Base-by-base conservation (phyloP, 2,888 invertebrate genomes). In the Callosobruchus maculatus region DNA sequence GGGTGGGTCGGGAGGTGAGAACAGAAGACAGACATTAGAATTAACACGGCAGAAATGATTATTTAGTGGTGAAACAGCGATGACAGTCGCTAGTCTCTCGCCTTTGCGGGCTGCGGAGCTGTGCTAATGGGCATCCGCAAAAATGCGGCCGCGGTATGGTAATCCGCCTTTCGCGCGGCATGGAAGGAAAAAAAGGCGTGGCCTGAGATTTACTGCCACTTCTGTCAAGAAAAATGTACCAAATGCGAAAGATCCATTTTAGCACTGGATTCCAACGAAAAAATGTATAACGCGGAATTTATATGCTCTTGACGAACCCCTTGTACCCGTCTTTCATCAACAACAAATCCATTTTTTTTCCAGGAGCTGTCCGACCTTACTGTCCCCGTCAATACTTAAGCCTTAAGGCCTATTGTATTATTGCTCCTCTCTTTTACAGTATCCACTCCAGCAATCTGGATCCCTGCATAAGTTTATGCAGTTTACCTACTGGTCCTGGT, bases 21-120 rank as follows among this genome's bases (percentile, higher is more conserved):
- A 77, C 77, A 74, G 74, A 76, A 75, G 76, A 76, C 76, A 73
- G 72, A 72, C 76, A 78, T 78, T 75, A 78, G 74, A 74, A 78
- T 78, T 76, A 77, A 78, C 77, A 74, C 73, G 70, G 74, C 73
- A 75, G 74, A 76, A 74, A 76, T 77, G 71, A 74, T 74, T 76
- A 76, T 76, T 75, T 71, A 75, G 72, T 71, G 75, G 70, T 71
- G 72, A 75, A 72, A 66, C 72, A 72, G 75, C 68, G 72, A 73
- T 72, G 73, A 72, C 74, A 72, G 67, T 71, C 49, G 49, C 5
- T 49, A 49, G 49, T 49, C 49, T 49, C 49, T 49, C 49, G 49
- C 71, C 30, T 31, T 66, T 67, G 75, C 30, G n/a, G n/a, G n/a
- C 68, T 49, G 49, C 49, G 49, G 49, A 7, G 49, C 49, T 49